Percentiles rank a stretch among this genome's conserved stretches.
Evolutionary conservation across 2,797 vertebrate species (phyloP).

Genomic region (Ispidina lecontei): DNA sequence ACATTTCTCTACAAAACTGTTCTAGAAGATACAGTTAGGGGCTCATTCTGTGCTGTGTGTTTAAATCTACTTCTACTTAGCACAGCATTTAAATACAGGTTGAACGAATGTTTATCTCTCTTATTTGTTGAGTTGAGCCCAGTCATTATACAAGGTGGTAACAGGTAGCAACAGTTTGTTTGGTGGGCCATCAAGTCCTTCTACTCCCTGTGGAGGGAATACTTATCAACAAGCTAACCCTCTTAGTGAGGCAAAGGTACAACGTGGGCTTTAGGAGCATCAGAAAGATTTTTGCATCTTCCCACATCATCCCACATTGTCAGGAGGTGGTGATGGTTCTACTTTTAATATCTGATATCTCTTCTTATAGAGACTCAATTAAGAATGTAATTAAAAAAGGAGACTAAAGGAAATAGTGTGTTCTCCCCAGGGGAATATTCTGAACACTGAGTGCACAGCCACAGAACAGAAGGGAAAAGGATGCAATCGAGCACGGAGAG

Average conservation of each 20-base stretch:
- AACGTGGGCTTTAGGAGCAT: not conserved
- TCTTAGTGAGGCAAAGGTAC: not conserved
- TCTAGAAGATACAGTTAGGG: not conserved
- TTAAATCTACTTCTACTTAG: not conserved
- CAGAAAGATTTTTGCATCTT: not conserved
- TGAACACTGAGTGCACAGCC: not conserved
- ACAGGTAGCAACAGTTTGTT: not conserved
- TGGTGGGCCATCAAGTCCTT: not conserved
- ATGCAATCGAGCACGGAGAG: not conserved
- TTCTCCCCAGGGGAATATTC: not conserved
- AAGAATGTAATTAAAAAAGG: slow-evolving; percentile 13
- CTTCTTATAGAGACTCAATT: not conserved
- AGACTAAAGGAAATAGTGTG: not conserved
- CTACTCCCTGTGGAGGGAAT: not conserved
- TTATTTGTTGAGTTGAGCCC: not conserved
- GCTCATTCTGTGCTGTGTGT: not conserved
- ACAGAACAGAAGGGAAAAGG: not conserved
- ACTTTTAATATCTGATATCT: not conserved
- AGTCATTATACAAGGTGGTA: not conserved
- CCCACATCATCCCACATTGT: not conserved
- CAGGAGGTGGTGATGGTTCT: not conserved
- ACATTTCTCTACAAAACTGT: not conserved
- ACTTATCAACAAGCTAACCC: not conserved
- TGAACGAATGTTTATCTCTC: not conserved
- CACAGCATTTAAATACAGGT: not conserved